Evolutionary conservation across 2,113 vertebrate genomes (phyloP), one percentile per base, ranked within the genome.

Genomic region (Pteropus alecto): DNA sequence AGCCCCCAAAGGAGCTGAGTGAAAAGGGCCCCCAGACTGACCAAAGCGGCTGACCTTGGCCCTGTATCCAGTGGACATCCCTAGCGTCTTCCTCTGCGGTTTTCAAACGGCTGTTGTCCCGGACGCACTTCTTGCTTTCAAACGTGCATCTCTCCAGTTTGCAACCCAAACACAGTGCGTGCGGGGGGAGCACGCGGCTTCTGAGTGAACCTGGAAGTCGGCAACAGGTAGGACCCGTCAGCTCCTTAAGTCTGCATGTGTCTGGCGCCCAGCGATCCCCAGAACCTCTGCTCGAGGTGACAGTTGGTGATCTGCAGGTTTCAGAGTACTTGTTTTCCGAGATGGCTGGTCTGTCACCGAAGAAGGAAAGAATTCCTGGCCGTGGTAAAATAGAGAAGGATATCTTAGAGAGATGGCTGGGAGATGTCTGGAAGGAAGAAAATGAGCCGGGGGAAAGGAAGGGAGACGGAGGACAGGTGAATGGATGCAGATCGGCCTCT

Each of bases 221-320:
- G 21, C 91, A 83, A 79, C 98, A 98, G 98, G 99, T 98, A 99
- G 92, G 97, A 94, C 22, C 28, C 63, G 35, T 92, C 35, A 58
- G 96, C 90, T 77, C 87, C 92, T 91, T 95, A 4, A 16, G 67
- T 95, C 95, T n/a, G 43, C 33, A 51, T 94, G 67, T 81, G 86
- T 28, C 60, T 8, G 67, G 78, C 51, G 0, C 35, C 82, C 46
- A 58, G 84, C 68, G 89, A 86, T 61, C 74, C 83, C 13, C 46
- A 78, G 93, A 89, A 46, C 54, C 38, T 81, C 43, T 5, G 41
- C 84, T 24, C 54, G 21, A 56, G 63, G 22, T 33, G 1, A 33
- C 7, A 6, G 65, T 35, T 0, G 70, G 15, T 43, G 56, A 81
- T 43, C 30, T 28, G 26, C 68, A 56, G 86, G 70, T 92, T 73